Percentiles rank a stretch among this genome's conserved stretches.
These are phyloP conservation scores for Paracyprichromis sp. DNA, from an alignment of 2,113 vertebrate genomes.

Conservation along the genomic window DNA sequence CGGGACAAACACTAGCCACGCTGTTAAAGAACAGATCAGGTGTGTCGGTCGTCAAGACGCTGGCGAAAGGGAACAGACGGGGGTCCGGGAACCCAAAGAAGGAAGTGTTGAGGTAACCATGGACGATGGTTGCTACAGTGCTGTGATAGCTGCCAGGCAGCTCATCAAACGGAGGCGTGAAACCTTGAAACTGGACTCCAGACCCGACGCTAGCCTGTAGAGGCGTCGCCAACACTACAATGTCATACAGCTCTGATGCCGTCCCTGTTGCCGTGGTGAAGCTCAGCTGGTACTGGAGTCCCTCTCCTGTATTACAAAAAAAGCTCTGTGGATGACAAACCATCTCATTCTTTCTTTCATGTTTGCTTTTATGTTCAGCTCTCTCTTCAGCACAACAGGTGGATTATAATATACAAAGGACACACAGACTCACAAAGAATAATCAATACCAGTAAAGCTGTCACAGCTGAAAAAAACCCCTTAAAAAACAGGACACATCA, in stretches of 20 bases:
- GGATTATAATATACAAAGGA: background rate
- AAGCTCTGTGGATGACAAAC: background rate
- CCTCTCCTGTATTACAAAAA: constrained; percentile 70
- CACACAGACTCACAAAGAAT: background rate
- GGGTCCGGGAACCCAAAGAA: constrained; percentile 92
- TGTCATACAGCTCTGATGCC: constrained; percentile 79
- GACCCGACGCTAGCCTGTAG: constrained; percentile 72
- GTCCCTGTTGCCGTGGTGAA: constrained; percentile 68
- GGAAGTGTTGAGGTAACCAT: constrained; percentile 95
- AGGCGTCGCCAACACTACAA: constrained; percentile 86
- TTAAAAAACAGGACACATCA: background rate
- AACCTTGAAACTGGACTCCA: constrained; percentile 80
- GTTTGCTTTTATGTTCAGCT: background rate
- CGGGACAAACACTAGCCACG: constrained; percentile 85
- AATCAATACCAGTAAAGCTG: background rate
- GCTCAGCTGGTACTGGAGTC: constrained; percentile 78
- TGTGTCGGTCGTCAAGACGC: constrained; percentile 83
- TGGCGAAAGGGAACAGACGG: constrained; percentile 90
- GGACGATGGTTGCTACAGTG: constrained; percentile 84
- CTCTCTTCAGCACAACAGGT: background rate
- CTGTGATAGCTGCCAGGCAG: constrained; percentile 79
- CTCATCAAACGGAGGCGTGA: constrained; percentile 69
- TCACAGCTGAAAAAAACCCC: background rate
- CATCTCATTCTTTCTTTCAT: background rate
- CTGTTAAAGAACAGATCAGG: constrained; percentile 83